Evolutionary conservation across 2,888 invertebrate species (phyloP).

Genomic region (Nymphalis urticae): DNA sequence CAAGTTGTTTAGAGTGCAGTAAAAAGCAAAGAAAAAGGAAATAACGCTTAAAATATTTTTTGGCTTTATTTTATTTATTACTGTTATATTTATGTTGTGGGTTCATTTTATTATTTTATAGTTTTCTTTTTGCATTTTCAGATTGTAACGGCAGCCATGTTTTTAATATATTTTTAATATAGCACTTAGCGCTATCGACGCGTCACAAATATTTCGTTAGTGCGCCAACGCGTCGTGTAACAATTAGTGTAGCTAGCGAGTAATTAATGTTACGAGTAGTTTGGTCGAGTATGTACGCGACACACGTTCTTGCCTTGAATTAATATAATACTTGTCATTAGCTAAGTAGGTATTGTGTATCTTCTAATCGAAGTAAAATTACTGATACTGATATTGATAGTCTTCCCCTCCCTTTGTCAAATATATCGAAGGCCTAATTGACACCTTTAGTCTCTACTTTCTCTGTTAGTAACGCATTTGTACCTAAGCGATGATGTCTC

Average conservation of each 20-base stretch:
- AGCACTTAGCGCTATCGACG: background rate
- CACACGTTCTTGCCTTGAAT: conserved; percentile 36
- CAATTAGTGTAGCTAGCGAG: conserved; percentile 40
- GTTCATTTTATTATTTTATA: background rate
- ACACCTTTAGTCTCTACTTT: background rate
- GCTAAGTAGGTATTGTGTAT: conserved; percentile 10
- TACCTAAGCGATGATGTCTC: background rate
- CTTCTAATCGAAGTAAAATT: conserved; percentile 14
- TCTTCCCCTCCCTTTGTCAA: conserved; percentile 15
- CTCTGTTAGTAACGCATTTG: no score
- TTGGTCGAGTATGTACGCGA: conserved; percentile 21
- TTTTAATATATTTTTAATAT: background rate
- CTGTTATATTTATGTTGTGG: background rate
- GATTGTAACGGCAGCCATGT: conserved; percentile 15
- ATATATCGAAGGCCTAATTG: conserved; percentile 8
- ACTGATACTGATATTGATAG: background rate
- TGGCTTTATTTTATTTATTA: no score
- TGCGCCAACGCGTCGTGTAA: conserved; percentile 15
- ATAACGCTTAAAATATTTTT: no score
- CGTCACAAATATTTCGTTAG: conserved; percentile 7
- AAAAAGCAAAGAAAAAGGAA: no score
- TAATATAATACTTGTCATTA: conserved; percentile 17
- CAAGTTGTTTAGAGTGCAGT: no score
- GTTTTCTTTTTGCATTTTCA: background rate
- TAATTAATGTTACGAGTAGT: conserved; percentile 36